Evolutionary conservation across 2,888 invertebrate genomes (phyloP).

Genomic region (Cantharis flavilabris): DNA sequence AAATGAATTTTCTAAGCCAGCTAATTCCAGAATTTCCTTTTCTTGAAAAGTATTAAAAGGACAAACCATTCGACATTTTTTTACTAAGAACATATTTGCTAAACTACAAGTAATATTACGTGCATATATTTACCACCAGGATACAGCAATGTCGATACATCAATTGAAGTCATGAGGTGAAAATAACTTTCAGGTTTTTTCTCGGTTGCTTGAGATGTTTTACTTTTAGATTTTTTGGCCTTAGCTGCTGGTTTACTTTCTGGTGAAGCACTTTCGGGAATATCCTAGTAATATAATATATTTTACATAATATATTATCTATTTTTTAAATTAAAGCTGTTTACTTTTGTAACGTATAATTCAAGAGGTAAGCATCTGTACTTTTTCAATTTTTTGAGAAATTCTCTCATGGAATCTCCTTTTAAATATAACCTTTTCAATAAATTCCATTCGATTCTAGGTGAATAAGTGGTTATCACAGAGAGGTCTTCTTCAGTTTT

Average conservation of each 20-base stretch:
- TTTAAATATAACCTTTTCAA: conserved; percentile 45
- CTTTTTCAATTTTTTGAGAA: conserved; percentile 40
- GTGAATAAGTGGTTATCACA: conserved; percentile 34
- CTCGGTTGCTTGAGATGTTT: conserved; percentile 5
- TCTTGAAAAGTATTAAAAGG: conserved; percentile 46
- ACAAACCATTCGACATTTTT: conserved; percentile 43
- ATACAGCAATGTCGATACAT: conserved; percentile 49
- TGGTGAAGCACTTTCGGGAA: not conserved
- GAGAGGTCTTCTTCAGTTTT: conserved; percentile 36
- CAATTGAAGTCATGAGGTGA: conserved; percentile 50
- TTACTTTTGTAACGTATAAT: conserved; percentile 40
- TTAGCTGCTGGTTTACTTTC: not conserved
- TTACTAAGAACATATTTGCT: conserved; percentile 37
- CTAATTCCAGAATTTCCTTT: conserved; percentile 43
- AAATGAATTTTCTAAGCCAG: conserved; percentile 47
- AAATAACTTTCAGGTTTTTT: conserved; percentile 37
- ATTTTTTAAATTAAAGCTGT: not conserved
- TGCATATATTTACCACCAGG: conserved; percentile 45
- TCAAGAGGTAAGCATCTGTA: conserved; percentile 47
- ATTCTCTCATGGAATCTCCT: conserved; percentile 33
- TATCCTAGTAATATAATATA: not conserved
- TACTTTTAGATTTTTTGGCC: not conserved
- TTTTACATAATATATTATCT: not conserved
- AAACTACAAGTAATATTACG: not conserved
- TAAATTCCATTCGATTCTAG: conserved; percentile 48